Evolutionary conservation across 2,113 vertebrate species (phyloP), one percentile per base, ranked within the genome.

Genomic region (Coracopsis vasa): DNA sequence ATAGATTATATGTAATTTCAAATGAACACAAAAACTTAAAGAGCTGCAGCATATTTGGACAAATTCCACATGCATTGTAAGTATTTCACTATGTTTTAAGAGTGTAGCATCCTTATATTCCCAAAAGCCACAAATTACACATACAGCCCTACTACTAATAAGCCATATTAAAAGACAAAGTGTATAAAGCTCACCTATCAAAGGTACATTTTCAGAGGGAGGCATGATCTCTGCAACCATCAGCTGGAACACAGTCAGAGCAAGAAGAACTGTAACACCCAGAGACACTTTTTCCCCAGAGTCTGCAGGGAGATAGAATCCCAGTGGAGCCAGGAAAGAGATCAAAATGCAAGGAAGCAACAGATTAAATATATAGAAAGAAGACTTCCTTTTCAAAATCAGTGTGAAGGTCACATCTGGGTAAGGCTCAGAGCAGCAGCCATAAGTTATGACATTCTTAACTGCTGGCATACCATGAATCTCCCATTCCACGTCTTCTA

Each of bases 211-310:
- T 97, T 99, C 99, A 35, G 99, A 99, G 42, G 99, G 99, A 6
- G 99, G 99, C 99, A 99, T 99, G 97, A 99, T 99, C 97, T 99
- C 99, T 58, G 99, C 99, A 96, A 99, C 99, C 99, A 99, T 98
- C 79, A 99, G 96, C 97, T 99, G 99, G 95, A 99, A 99, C 67
- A 99, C 99, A 1, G 99, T 99, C 85, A 99, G 98, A 9, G 99
- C 99, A 96, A 99, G 98, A 54, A 99, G 98, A 88, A 99, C 99
- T 0, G 99, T 99, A 56, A 99, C 99, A 2, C 99, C 99, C 31
- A 99, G 97, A 27, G 99, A 99, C 31, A 99, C 99, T 96, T 99
- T 99, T 97, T 99, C 99, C 53, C 99, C 99, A 1, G 99, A 99
- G 96, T 99, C 99, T 17, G 99, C 99, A 14, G 99, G 99, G 72